Evolutionary conservation across 2,797 vertebrate species (phyloP).

Genomic region (Sebastes kiyomatsui): DNA sequence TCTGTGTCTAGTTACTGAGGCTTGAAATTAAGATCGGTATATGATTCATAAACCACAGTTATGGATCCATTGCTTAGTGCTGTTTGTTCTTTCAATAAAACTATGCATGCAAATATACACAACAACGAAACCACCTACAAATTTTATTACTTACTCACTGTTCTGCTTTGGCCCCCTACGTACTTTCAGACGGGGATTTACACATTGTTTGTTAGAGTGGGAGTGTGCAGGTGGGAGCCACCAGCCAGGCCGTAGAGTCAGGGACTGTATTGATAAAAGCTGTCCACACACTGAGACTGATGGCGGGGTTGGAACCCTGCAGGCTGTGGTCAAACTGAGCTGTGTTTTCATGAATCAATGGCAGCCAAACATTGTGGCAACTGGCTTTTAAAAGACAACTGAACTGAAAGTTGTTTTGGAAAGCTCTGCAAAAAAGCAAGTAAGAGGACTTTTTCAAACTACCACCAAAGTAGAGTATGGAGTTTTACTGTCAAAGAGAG

Average conservation of each 20-base stretch:
- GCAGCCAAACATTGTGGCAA: constrained; percentile 3
- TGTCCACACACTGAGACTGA: constrained; percentile 19
- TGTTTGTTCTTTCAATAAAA: constrained; percentile 61
- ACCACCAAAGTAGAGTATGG: background rate
- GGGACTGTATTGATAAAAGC: constrained; percentile 21
- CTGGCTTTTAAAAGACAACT: background rate
- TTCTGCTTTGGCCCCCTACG: constrained; percentile 5
- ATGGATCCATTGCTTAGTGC: constrained; percentile 41
- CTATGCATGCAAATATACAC: constrained; percentile 36
- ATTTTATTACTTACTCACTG: constrained; percentile 22
- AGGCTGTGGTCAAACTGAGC: constrained; percentile 2
- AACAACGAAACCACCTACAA: constrained; percentile 33
- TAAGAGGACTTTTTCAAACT: background rate
- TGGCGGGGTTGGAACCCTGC: constrained; percentile 25
- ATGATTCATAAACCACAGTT: constrained; percentile 64
- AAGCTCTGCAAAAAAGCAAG: background rate
- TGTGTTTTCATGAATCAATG: constrained; percentile 4
- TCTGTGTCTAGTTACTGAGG: constrained; percentile 52
- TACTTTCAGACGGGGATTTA: constrained; percentile 11
- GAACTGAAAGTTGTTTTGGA: background rate
- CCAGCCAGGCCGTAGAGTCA: constrained; percentile 4
- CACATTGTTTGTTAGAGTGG: constrained; percentile 22
- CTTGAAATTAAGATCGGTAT: constrained; percentile 54
- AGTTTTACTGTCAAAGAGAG: background rate
- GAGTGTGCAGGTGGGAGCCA: constrained; percentile 29